Percentiles rank a stretch among this genome's conserved stretches.
Conservation (phyloP, 1,140 invertebrate genomes). For the Bombus pyrosoma region DNA sequence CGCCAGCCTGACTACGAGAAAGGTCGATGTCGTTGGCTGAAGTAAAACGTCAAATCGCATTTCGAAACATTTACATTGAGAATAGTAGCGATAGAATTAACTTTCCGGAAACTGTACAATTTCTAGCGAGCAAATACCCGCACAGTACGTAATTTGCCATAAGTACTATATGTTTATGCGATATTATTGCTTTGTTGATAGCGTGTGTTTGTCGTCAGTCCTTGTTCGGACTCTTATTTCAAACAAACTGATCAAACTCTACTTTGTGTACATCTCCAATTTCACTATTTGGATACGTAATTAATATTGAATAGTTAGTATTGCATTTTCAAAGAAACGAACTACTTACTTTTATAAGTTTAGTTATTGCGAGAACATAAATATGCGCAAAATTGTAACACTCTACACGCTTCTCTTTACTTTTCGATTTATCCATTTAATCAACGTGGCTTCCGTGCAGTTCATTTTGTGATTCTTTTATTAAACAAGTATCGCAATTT, state of each 20-base stretch:
- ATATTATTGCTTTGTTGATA: background rate
- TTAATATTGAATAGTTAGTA: background rate
- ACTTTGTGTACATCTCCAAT: background rate
- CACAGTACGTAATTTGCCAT: background rate
- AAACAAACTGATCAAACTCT: background rate
- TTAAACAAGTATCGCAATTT: background rate
- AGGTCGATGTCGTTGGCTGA: conserved; percentile 2
- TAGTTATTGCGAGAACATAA: too few species aligned
- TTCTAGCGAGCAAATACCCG: background rate
- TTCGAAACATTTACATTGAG: conserved; percentile 15
- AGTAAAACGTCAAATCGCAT: conserved; percentile 16
- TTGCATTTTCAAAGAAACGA: background rate
- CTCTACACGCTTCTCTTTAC: background rate
- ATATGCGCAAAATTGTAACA: background rate
- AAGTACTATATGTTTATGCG: background rate
- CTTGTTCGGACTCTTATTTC: too few species aligned
- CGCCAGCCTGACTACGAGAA: background rate
- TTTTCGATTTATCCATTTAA: background rate
- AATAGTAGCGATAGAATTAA: background rate
- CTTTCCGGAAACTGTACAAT: background rate
- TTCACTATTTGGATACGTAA: background rate
- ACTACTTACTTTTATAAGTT: background rate
- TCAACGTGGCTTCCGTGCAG: background rate
- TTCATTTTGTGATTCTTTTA: background rate
- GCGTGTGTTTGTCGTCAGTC: background rate